Evolutionary conservation across 2,888 invertebrate genomes (phyloP).

Genomic region (Polymixis flavicincta): DNA sequence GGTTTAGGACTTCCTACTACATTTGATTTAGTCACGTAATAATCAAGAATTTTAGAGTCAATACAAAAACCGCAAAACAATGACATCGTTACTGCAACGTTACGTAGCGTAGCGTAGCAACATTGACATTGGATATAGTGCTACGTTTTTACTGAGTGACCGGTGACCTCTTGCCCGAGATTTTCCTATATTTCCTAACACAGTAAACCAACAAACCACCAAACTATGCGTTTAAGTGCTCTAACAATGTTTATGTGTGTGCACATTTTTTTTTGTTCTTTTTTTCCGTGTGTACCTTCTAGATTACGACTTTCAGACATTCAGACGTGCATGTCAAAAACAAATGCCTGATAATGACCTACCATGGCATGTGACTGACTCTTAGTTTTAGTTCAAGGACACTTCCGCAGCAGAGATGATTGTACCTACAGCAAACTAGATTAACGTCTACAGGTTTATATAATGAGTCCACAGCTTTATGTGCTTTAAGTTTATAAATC

Average conservation of each 20-base stretch:
- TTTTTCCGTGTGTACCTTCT: background rate
- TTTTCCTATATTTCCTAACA: slow-evolving; percentile 25
- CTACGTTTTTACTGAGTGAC: slow-evolving; percentile 11
- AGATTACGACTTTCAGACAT: background rate
- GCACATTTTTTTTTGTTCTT: background rate
- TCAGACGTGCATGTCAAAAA: slow-evolving; percentile 32
- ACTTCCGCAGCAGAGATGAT: slow-evolving; percentile 61
- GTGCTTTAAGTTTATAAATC: slow-evolving; percentile 1
- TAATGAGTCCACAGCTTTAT: slow-evolving; percentile 1
- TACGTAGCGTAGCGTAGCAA: slow-evolving; percentile 7
- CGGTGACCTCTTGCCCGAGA: slow-evolving; percentile 31
- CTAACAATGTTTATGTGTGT: background rate
- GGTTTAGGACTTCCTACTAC: slow-evolving; percentile 30
- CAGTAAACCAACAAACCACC: slow-evolving; percentile 1
- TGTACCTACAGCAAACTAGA: slow-evolving; percentile 4
- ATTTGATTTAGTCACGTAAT: slow-evolving; percentile 19
- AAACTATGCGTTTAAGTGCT: background rate
- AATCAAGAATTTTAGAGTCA: background rate
- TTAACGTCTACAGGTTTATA: background rate
- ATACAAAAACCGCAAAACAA: slow-evolving; percentile 18
- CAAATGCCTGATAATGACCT: slow-evolving; percentile 73
- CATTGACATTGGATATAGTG: slow-evolving; percentile 52
- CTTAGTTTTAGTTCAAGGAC: slow-evolving; percentile 77
- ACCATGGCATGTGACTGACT: slow-evolving; percentile 70
- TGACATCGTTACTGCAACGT: slow-evolving; percentile 19